Percentiles rank a stretch among this genome's conserved stretches.
These are phyloP conservation scores for Hippocampus comes DNA, from an alignment of 2,113 vertebrate species.

Conservation along the genomic window DNA sequence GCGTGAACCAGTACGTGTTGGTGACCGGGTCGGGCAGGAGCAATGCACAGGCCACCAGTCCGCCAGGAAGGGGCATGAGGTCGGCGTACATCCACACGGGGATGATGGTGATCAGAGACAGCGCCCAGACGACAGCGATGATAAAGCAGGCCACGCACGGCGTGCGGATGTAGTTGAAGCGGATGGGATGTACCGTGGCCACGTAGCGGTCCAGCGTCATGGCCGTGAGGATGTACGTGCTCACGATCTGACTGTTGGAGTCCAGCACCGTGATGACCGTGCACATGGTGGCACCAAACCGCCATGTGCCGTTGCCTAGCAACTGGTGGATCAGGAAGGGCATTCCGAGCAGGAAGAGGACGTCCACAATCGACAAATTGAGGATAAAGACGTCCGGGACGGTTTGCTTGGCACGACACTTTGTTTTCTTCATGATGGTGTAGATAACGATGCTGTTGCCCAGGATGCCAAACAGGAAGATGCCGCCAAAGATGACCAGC, in stretches of 20 bases:
- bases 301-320: slow-evolving; percentile 80
- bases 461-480: slow-evolving; percentile 79
- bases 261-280: slow-evolving; percentile 81
- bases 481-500: slow-evolving; percentile 79
- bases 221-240: slow-evolving; percentile 82
- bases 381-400: slow-evolving; percentile 85
- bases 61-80: slow-evolving; percentile 79
- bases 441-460: slow-evolving; percentile 83
- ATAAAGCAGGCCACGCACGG: slow-evolving; percentile 69
- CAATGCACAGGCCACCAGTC: slow-evolving; percentile 77
- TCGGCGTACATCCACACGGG: slow-evolving; percentile 82
- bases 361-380: slow-evolving; percentile 80
- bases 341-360: slow-evolving; percentile 83
- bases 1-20: slow-evolving; percentile 82
- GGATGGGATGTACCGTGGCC: slow-evolving; percentile 82
- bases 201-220: slow-evolving; percentile 84
- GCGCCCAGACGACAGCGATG: slow-evolving; percentile 76
- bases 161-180: slow-evolving; percentile 76
- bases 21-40: slow-evolving; percentile 78
- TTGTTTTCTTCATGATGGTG: slow-evolving; percentile 81
- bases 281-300: slow-evolving; percentile 79
- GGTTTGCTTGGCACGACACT: slow-evolving; percentile 74
- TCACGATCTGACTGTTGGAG: slow-evolving; percentile 84
- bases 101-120: slow-evolving; percentile 79
- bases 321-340: slow-evolving; percentile 86